Conservation (phyloP, 1,140 invertebrate species). For the Cydia splendana region DNA sequence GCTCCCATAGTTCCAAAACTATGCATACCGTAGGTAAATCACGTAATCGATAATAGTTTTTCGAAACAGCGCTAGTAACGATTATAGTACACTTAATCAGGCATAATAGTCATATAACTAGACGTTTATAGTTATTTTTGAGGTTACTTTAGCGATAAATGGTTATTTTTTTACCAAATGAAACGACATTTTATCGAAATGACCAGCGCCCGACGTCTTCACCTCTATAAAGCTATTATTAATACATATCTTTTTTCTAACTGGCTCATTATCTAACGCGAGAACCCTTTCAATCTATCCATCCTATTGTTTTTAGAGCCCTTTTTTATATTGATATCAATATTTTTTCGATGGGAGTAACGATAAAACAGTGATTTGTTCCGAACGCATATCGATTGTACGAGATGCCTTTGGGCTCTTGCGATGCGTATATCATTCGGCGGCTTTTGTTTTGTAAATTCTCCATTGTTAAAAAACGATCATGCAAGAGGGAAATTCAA, state of each 20-base stretch:
- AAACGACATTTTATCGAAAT: constrained; percentile 54
- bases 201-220: constrained; percentile 57
- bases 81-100: background rate
- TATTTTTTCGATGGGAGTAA: constrained; percentile 75
- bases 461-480: constrained; percentile 63
- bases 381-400: constrained; percentile 67
- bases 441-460: constrained; percentile 72
- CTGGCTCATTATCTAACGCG: constrained; percentile 67
- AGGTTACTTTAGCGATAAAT: background rate
- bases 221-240: constrained; percentile 72
- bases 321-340: constrained; percentile 77
- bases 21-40: constrained; percentile 41
- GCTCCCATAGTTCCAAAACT: constrained; percentile 8
- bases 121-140: background rate
- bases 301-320: constrained; percentile 76
- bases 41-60: background rate
- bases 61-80: background rate
- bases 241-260: constrained; percentile 73
- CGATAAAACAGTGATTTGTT: constrained; percentile 79
- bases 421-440: constrained; percentile 72
- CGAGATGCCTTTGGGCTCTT: constrained; percentile 66
- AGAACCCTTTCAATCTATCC: constrained; percentile 75
- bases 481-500: background rate
- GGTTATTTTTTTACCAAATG: background rate
- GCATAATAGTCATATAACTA: background rate